phyloP scores from a whole-genome alignment of 2,113 vertebrate species.

The Poecile atricapillus region DNA sequence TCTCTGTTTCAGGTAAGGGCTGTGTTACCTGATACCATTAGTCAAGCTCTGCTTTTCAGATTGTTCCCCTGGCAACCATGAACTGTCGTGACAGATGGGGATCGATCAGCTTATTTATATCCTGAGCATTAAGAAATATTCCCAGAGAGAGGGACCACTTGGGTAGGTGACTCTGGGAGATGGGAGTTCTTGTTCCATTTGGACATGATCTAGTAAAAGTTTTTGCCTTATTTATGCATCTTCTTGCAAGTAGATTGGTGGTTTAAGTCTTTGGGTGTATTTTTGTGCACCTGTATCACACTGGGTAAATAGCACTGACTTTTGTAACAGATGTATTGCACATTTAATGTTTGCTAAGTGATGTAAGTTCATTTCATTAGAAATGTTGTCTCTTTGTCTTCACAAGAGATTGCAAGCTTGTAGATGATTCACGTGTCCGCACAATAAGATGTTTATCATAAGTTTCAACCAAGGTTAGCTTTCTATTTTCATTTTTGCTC shows the following conservation, averaged over 20 bases:
- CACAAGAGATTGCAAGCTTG: not conserved
- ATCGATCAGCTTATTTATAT: not conserved
- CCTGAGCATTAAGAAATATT: not conserved
- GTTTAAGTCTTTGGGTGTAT: not conserved
- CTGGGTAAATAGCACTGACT: slow-evolving; percentile 11
- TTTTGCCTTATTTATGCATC: not conserved
- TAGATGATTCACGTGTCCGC: not conserved
- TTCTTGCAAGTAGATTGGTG: not conserved
- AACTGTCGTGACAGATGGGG: not conserved
- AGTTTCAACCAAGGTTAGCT: not conserved
- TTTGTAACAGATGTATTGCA: slow-evolving; percentile 10
- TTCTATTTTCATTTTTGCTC: not conserved
- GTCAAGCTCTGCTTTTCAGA: not conserved
- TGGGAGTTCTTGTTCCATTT: not conserved
- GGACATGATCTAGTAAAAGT: not conserved
- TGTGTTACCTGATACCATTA: not conserved
- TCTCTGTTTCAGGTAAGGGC: not conserved
- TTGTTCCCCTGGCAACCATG: not conserved
- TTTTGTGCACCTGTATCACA: not conserved
- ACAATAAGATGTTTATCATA: not conserved
- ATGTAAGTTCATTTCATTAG: not conserved
- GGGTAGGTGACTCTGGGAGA: not conserved
- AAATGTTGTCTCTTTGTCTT: not conserved
- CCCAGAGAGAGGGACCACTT: not conserved
- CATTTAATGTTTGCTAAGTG: slow-evolving; percentile 26